Conservation (phyloP, 2,888 invertebrate genomes). For the Bimastos eiseni region DNA sequence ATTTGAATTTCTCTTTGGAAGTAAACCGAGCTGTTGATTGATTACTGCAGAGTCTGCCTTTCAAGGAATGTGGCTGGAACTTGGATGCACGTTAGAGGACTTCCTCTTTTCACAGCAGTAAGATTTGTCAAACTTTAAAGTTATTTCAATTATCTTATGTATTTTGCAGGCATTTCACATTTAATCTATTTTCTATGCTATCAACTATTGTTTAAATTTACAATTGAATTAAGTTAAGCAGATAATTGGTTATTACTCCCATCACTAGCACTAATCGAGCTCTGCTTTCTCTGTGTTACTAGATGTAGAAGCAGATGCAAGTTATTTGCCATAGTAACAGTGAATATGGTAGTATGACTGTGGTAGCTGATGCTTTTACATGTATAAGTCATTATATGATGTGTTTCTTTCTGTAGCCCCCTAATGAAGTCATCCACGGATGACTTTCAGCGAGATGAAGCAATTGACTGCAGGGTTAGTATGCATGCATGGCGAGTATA, state of each 20-base stretch:
- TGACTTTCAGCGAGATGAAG: constrained; percentile 70
- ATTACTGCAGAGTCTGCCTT: constrained; percentile 51
- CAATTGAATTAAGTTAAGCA: background rate
- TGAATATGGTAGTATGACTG: background rate
- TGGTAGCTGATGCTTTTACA: background rate
- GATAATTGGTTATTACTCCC: background rate
- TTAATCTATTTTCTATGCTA: background rate
- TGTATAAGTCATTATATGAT: background rate
- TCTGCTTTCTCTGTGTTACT: background rate
- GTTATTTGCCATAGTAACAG: background rate
- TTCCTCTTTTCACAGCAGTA: constrained; percentile 86
- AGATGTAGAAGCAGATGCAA: too few species aligned
- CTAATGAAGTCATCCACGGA: constrained; percentile 67
- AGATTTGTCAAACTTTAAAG: constrained; percentile 42
- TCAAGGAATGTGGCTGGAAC: constrained; percentile 74
- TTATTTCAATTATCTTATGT: background rate
- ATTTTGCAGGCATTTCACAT: background rate
- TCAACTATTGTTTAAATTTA: background rate
- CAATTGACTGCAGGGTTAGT: constrained; percentile 68
- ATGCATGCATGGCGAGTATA: background rate
- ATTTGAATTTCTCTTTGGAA: background rate
- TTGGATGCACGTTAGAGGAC: constrained; percentile 83
- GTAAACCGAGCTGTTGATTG: background rate
- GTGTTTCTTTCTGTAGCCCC: constrained; percentile 50
- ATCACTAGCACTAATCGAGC: background rate